Percentiles rank a stretch among this genome's conserved stretches.
phyloP scores from a whole-genome alignment of 2,113 vertebrate species.

The Prunella fulvescens region DNA sequence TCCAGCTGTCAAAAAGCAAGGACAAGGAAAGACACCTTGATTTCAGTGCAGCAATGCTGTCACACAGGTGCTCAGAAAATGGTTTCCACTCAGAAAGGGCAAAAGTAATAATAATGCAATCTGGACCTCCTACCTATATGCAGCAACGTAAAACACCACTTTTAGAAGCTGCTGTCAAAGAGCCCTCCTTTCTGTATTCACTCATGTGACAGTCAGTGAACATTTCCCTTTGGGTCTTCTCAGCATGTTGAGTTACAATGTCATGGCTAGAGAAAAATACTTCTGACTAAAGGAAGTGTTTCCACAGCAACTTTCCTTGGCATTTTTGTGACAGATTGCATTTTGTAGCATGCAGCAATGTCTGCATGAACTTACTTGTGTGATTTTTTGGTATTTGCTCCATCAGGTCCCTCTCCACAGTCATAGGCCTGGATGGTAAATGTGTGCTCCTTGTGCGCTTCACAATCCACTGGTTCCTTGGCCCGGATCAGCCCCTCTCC shows the following conservation, averaged over 20 bases:
- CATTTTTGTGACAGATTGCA: not conserved
- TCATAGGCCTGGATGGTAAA: constrained; percentile 99
- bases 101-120: not conserved
- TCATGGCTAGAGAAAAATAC: not conserved
- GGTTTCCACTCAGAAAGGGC: not conserved
- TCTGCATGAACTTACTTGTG: constrained; percentile 84
- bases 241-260: not conserved
- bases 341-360: not conserved
- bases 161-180: not conserved
- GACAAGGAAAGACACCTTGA: not conserved
- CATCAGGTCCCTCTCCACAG: constrained; percentile 94
- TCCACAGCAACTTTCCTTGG: not conserved
- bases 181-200: not conserved
- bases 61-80: not conserved
- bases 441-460: constrained; percentile 94
- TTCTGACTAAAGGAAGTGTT: not conserved
- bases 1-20: not conserved
- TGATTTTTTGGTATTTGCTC: constrained; percentile 96
- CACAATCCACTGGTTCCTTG: constrained; percentile 94
- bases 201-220: not conserved
- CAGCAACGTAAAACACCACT: not conserved
- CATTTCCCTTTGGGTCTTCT: not conserved
- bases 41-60: not conserved
- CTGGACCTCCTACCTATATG: not conserved
- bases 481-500: constrained; percentile 95